Evolutionary conservation across 2,888 invertebrate species (phyloP).

Genomic region (Acheta domesticus): DNA sequence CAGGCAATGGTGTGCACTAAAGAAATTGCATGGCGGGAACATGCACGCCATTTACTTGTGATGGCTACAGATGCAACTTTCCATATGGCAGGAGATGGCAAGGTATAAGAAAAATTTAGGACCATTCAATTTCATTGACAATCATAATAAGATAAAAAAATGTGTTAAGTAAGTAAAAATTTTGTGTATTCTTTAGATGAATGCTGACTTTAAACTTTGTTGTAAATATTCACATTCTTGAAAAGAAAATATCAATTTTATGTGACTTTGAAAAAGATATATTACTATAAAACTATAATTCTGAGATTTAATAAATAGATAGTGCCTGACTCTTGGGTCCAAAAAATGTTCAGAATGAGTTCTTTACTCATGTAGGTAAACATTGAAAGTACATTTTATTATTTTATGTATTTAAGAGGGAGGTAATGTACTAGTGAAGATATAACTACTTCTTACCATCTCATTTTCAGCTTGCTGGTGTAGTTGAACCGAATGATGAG

Average conservation of each 20-base stretch:
- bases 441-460: background rate
- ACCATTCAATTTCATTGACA: background rate
- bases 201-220: background rate
- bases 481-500: slow-evolving; percentile 68
- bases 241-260: too few species aligned
- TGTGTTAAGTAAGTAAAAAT: background rate
- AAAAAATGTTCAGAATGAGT: background rate
- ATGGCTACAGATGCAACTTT: slow-evolving; percentile 61
- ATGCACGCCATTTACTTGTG: slow-evolving; percentile 56
- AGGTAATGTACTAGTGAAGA: background rate
- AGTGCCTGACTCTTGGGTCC: background rate
- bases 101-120: slow-evolving; percentile 47
- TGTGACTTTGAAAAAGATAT: background rate
- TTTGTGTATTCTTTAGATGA: background rate
- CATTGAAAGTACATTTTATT: background rate
- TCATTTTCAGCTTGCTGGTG: slow-evolving; percentile 53
- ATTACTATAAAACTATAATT: background rate
- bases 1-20: slow-evolving; percentile 54
- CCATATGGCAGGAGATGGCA: slow-evolving; percentile 62
- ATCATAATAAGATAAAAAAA: background rate
- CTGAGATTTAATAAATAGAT: background rate
- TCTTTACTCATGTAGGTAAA: background rate
- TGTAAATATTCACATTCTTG: background rate
- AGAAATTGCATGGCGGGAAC: slow-evolving; percentile 56
- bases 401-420: background rate